Conservation (phyloP, 2,113 vertebrate genomes). For the Alligator sinensis region DNA sequence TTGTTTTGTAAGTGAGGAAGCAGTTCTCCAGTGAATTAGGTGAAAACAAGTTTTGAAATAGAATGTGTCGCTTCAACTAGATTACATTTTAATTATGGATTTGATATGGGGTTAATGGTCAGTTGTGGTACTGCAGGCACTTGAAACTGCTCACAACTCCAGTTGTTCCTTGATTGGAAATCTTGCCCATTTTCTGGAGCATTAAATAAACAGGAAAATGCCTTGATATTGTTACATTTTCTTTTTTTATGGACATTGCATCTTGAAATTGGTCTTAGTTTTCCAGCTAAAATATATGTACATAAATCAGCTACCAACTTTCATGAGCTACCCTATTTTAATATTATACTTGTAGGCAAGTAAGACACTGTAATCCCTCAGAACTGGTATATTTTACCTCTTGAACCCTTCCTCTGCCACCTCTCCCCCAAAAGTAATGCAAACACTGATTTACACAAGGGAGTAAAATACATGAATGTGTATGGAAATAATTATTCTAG, state of each 20-base stretch:
- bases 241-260: background rate
- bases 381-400: background rate
- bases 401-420: background rate
- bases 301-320: background rate
- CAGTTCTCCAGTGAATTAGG: rapidly evolving
- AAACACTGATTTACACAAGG: background rate
- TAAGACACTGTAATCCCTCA: background rate
- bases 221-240: background rate
- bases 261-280: background rate
- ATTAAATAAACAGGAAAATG: background rate
- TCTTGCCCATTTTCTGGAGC: background rate
- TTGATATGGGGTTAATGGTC: background rate
- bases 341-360: background rate
- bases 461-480: background rate
- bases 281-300: background rate
- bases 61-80: background rate
- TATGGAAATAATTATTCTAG: background rate
- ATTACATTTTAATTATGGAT: background rate
- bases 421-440: background rate
- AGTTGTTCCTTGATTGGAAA: background rate
- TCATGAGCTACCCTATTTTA: background rate
- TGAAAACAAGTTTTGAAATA: background rate
- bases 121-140: background rate
- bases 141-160: background rate
- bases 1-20: background rate